Conservation (phyloP, 1,140 invertebrate genomes). For the Drosophila subpulchrella region DNA sequence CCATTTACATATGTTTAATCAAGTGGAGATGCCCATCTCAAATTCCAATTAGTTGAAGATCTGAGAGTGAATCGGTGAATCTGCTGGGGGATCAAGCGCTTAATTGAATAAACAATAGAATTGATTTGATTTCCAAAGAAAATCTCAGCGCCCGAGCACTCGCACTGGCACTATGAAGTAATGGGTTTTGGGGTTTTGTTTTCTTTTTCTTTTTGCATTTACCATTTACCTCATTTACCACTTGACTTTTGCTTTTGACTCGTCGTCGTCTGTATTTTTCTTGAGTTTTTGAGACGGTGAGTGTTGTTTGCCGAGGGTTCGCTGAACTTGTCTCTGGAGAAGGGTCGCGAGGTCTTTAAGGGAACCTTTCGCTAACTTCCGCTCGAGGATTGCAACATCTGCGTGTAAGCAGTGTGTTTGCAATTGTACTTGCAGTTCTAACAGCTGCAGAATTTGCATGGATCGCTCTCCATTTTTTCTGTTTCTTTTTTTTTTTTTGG, state of each 20-base stretch:
- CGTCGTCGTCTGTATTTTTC: conserved; percentile 5
- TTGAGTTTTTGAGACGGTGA: conserved; percentile 6
- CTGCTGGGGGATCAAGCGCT: conserved; percentile 2
- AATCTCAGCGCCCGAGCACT: conserved; percentile 14
- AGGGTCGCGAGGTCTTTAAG: conserved; percentile 29
- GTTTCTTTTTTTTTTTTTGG: conserved; percentile 31
- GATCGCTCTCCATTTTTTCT: conserved; percentile 24
- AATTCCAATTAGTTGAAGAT: conserved; percentile 28
- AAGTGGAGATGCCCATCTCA: conserved; percentile 12
- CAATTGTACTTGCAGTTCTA: conserved; percentile 64
- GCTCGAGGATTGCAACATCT: conserved; percentile 75
- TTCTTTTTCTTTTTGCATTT: conserved; percentile 49
- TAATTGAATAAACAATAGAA: conserved; percentile 43
- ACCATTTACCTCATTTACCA: conserved; percentile 59
- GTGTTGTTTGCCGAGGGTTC: conserved; percentile 39
- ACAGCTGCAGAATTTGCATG: conserved; percentile 68
- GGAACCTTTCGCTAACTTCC: conserved; percentile 81
- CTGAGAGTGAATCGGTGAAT: background rate
- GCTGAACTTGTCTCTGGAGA: conserved; percentile 46
- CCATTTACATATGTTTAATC: conserved; percentile 29
- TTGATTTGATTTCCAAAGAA: conserved; percentile 38
- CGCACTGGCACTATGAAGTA: conserved; percentile 35
- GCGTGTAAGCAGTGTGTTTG: conserved; percentile 54
- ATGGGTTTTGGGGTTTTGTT: conserved; percentile 36
- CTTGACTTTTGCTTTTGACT: conserved; percentile 62